Evolutionary conservation across 2,888 invertebrate genomes (phyloP), one percentile per base, ranked within the genome.

Genomic region (Epiblema foenella): DNA sequence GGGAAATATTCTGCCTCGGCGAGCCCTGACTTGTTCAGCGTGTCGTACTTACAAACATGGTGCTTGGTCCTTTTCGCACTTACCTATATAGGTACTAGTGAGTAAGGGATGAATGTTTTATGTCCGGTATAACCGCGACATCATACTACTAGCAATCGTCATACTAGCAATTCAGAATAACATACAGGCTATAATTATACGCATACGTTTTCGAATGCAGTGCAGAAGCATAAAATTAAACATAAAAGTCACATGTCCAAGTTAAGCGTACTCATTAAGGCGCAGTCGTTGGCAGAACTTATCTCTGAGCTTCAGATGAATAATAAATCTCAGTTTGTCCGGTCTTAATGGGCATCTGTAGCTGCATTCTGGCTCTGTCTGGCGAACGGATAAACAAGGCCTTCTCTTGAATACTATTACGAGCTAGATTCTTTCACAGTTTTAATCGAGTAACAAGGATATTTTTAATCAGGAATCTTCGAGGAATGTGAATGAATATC

Each of bases 221-320:
- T 24, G 33, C 8, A 37, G 54, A 29, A 54, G 54, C 24, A 15
- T 24, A 24, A 54, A 54, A 24, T 54, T 54, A 0, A 56, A 9
- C 15, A 18, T 12, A 17, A 37, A 58, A 39, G 5, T 39, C 37
- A 17, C 18, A 37, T 46, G 46, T 15, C 15, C 57, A 46, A 33
- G 29, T 37, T 33, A 58, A 58, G 58, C 49, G 46, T 18, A 20
- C 58, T 67, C 66, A 67, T 67, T 58, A 67, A 49, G 33, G 58
- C 57, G 29, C 7, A 42, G 56, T 58, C 18, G 56, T 29, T n/a
- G 33, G 12, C 46, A 15, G 46, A 46, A 46, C 49, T 49, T 58
- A 51, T 57, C 49, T 57, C 37, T 18, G 20, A n/a, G 49, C 57
- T 49, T 58, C 33, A 51, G 49, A 58, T 67, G 57, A 67, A 67